Percentiles rank a stretch among this genome's conserved stretches.
phyloP scores from a whole-genome alignment of 2,113 vertebrate genomes.

The Caranx melampygus region DNA sequence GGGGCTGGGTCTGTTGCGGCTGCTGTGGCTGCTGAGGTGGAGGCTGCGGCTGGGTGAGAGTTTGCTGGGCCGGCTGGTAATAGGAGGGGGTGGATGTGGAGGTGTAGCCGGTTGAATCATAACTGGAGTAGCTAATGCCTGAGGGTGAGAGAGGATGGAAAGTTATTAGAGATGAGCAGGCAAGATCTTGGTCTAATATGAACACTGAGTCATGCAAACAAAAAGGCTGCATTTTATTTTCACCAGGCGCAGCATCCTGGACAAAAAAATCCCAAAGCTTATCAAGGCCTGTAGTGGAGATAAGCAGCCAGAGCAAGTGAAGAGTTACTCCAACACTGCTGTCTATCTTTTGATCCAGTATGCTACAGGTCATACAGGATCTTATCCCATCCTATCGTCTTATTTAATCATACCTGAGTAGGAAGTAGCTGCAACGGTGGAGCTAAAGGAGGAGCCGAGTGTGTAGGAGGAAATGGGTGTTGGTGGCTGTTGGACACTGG shows the following conservation, averaged over 20 bases:
- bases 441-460: slow-evolving; percentile 78
- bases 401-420: slow-evolving; percentile 76
- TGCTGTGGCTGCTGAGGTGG: slow-evolving; percentile 62
- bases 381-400: too few species aligned
- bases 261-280: neutral
- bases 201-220: slow-evolving; percentile 18
- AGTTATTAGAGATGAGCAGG: neutral
- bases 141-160: slow-evolving; percentile 29
- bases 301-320: too few species aligned
- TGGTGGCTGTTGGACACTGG: slow-evolving; percentile 76
- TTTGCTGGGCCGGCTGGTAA: slow-evolving; percentile 79
- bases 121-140: slow-evolving; percentile 83
- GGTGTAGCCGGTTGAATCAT: slow-evolving; percentile 77
- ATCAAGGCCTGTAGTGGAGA: too few species aligned
- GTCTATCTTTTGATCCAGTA: too few species aligned
- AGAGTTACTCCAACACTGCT: too few species aligned
- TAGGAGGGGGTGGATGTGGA: slow-evolving; percentile 77
- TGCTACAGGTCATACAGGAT: too few species aligned
- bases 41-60: slow-evolving; percentile 74
- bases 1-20: slow-evolving; percentile 64
- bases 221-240: slow-evolving; percentile 16
- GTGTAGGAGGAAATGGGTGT: slow-evolving; percentile 80
- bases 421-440: slow-evolving; percentile 72
- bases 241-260: neutral
- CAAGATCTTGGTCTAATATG: slow-evolving; percentile 18